Evolutionary conservation across 2,888 invertebrate species (phyloP), one percentile per base, ranked within the genome.

Genomic region (Ceratothoa steindachneri): DNA sequence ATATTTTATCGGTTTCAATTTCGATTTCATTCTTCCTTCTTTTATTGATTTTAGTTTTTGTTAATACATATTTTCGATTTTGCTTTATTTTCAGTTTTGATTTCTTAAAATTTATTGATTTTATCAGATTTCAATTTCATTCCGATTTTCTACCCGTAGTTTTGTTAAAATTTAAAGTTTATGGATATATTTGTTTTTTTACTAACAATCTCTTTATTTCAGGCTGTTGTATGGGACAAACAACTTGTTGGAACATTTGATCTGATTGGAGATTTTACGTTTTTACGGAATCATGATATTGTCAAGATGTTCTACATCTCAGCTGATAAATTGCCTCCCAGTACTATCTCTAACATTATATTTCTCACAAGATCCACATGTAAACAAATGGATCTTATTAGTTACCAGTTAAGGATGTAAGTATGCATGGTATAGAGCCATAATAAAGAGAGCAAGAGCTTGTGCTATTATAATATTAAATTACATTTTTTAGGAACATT

Each of bases 221-320:
- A 90, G 89, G 89, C 89, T 0, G 89, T 93, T 60, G 90, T 97
- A 64, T 93, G 95, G 91, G 97, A 97, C 83, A 91, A 93, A 83
- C 89, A 91, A 82, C 85, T 95, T 31, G 91, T 90, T 5, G 93
- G 94, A 2, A 93, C 95, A 0, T 89, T 95, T 78, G 93, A 93
- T 0, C 86, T 95, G 53, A 89, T 97, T 0, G 93, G 93, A 0
- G 91, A 92, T 82, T 92, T 92, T 82, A 88, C 90, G 24, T 85
- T 91, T 1, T 87, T 93, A 0, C 87, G 90, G 82, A 93, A 95
- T 81, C 90, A 94, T 83, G 92, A 91, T 82, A 93, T 94, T 1
- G 89, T 88, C 1, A 91, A 92, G 83, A 93, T 93, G 91, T 90
- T 91, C 82, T 79, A 79, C 60, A 75, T 79, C 24, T 65, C 69